These are phyloP conservation scores for Trachelipus rathkii DNA, from an alignment of 1,140 invertebrate species.

Conservation along the genomic window DNA sequence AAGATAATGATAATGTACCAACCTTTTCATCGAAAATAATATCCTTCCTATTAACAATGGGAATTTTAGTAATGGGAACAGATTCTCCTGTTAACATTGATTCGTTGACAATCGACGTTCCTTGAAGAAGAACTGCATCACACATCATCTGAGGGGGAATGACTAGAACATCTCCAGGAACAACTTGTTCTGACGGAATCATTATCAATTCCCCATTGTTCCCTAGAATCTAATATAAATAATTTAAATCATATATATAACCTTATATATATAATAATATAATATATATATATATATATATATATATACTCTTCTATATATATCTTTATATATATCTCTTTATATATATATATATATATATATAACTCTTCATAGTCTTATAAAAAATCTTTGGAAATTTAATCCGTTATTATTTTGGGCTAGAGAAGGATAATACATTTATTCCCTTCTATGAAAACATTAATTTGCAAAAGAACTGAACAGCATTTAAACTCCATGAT, in stretches of 20 bases:
- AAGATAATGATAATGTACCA: background rate
- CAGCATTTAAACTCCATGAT: too few species aligned
- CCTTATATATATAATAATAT: too few species aligned
- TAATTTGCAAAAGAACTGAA: too few species aligned
- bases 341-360: too few species aligned
- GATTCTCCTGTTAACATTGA: conserved; percentile 73
- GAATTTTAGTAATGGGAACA: conserved; percentile 86
- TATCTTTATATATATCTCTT: too few species aligned
- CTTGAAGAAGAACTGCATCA: conserved; percentile 80
- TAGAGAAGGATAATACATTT: too few species aligned
- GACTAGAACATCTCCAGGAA: conserved; percentile 82
- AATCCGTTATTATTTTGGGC: too few species aligned
- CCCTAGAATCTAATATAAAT: conserved; percentile 31
- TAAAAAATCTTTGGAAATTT: too few species aligned
- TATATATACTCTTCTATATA: too few species aligned
- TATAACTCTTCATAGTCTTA: too few species aligned
- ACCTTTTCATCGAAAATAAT: conserved; percentile 64
- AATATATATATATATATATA: too few species aligned
- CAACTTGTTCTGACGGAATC: conserved; percentile 66
- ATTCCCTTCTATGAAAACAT: too few species aligned
- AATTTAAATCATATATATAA: background rate
- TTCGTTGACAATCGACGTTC: conserved; percentile 88
- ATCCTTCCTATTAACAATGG: conserved; percentile 67
- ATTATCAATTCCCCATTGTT: conserved; percentile 46
- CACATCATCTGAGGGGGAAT: conserved; percentile 82